Evolutionary conservation across 2,113 vertebrate genomes (phyloP), one percentile per base, ranked within the genome.

Genomic region (Leptobrachium leishanense): DNA sequence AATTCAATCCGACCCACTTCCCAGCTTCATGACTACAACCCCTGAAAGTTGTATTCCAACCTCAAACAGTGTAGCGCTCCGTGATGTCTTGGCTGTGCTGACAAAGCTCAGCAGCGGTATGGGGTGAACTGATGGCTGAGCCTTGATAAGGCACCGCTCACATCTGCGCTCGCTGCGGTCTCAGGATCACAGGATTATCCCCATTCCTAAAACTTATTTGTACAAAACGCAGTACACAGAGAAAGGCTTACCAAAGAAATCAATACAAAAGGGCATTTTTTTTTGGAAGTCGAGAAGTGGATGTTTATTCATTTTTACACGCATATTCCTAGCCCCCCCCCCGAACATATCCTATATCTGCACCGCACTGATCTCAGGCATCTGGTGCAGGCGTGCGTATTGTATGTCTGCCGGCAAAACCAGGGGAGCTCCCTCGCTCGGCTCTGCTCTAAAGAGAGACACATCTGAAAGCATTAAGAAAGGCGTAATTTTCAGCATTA

Each of bases 271-370:
- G 42, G 66, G 69, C 66, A 77, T 77, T 68, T 69, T 57, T 77
- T 68, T 69, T 57, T 76, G 65, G 75, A 57, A 76, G 75, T 64
- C 43, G 44, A 59, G 68, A 59, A 77, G 75, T 57, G 65, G 75
- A 77, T 77, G 75, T 77, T 77, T 69, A 77, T 77, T 69, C 75
- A 57, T 59, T 69, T 69, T 15, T 66, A 77, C 59, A 53, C 75
- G 44, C 54, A 57, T 77, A 57, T 68, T 7, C 66, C 2, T 69
- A 77, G 71, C 43, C 68, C 43, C 50, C 39, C 42, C 57, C 50
- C 39, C 42, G 10, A 70, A 20, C 68, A 50, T 71, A 70, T 63
- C 55, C 76, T 63, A 71, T 71, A 77, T 70, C 68, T 66, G 46
- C 67, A 31, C 43, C 41, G 55, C 13, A 10, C 43, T 63, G 44